phyloP scores from a whole-genome alignment of 2,797 vertebrate species.

The Dermochelys coriacea region DNA sequence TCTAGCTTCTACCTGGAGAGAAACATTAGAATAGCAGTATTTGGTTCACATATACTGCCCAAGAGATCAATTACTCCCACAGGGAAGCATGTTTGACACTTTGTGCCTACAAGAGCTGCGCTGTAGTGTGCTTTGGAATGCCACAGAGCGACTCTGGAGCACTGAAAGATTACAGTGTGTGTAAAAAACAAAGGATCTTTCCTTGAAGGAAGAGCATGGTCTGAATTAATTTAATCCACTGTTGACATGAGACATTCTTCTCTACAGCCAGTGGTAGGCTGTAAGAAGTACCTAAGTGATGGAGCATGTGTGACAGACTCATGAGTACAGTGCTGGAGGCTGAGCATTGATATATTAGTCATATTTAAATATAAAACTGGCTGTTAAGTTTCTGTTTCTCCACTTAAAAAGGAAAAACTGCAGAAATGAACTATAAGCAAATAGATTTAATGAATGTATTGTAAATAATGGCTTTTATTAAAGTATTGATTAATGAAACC shows the following conservation, averaged over 20 bases:
- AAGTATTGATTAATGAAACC: background rate
- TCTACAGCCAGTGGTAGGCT: background rate
- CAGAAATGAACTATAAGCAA: background rate
- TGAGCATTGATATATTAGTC: background rate
- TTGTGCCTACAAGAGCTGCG: background rate
- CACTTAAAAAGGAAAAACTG: background rate
- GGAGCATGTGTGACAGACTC: background rate
- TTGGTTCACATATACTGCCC: background rate
- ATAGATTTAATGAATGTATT: background rate
- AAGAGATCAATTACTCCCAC: background rate
- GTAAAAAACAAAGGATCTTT: background rate
- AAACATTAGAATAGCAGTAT: background rate
- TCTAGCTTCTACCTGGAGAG: background rate
- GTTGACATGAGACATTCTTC: background rate
- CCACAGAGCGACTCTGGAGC: background rate
- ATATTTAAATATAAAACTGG: background rate
- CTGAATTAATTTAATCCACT: background rate
- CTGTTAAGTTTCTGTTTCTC: background rate
- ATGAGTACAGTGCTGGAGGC: background rate
- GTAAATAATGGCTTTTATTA: background rate
- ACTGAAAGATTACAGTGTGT: accelerated
- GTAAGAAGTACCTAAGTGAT: background rate
- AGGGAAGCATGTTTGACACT: background rate
- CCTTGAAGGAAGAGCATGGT: background rate
- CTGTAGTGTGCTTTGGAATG: background rate